phyloP scores from a whole-genome alignment of 2,797 vertebrate species.

The Geotrypetes seraphini region DNA sequence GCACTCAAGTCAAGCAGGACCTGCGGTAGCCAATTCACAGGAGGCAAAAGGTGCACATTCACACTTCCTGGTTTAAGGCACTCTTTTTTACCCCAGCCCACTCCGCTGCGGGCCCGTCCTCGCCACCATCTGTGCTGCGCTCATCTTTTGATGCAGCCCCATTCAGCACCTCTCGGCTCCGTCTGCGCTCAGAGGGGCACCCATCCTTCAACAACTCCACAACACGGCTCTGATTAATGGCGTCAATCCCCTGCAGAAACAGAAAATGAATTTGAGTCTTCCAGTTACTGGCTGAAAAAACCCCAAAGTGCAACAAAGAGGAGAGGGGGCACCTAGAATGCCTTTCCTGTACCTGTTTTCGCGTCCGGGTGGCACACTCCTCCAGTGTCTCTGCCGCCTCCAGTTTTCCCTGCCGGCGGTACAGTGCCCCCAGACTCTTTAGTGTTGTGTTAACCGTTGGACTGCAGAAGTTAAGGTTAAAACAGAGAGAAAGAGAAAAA shows the following conservation, averaged over 20 bases:
- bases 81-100: constrained; percentile 80
- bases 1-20: too few species aligned
- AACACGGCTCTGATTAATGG: constrained; percentile 79
- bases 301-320: background rate
- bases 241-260: constrained; percentile 63
- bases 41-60: too few species aligned
- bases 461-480: constrained; percentile 44
- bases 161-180: constrained; percentile 42
- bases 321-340: too few species aligned
- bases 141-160: constrained; percentile 48
- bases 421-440: constrained; percentile 74
- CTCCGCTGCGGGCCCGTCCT: constrained; percentile 45
- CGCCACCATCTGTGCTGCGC: constrained; percentile 48
- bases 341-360: constrained; percentile 65
- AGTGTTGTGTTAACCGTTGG: constrained; percentile 82
- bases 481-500: too few species aligned
- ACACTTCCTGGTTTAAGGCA: too few species aligned
- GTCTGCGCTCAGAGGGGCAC: constrained; percentile 42
- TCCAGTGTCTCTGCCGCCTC: constrained; percentile 80
- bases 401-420: constrained; percentile 81
- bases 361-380: constrained; percentile 74
- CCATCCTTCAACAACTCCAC: constrained; percentile 78
- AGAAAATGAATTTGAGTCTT: background rate
- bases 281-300: background rate
- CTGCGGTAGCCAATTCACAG: too few species aligned